A percentile compares a stretch with the other conserved stretches of the same genome.
Evolutionary conservation across 1,140 invertebrate species (phyloP).

Genomic region (Aphidius ervi): DNA sequence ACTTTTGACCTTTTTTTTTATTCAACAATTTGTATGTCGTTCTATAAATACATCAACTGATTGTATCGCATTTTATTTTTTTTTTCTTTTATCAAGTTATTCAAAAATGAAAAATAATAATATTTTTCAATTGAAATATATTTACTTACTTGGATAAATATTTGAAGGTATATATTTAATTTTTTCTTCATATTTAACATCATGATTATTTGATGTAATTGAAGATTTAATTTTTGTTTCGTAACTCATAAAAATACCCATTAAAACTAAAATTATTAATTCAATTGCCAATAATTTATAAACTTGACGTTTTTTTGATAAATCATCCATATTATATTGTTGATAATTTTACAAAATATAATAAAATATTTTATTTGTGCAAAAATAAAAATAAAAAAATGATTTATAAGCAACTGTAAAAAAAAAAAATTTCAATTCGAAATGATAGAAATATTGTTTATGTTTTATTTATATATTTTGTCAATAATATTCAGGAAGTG

Average conservation of each 20-base stretch:
- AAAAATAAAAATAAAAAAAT: too few species aligned
- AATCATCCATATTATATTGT: background rate
- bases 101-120: background rate
- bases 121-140: background rate
- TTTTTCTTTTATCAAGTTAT: background rate
- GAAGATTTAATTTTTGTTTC: constrained; percentile 34
- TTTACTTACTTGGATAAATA: constrained; percentile 10
- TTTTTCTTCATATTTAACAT: background rate
- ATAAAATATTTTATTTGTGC: too few species aligned
- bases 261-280: constrained; percentile 42
- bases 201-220: constrained; percentile 37
- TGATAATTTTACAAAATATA: too few species aligned
- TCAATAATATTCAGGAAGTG: too few species aligned
- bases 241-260: constrained; percentile 40
- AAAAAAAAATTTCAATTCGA: too few species aligned
- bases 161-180: background rate
- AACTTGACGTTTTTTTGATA: constrained; percentile 34
- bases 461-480: too few species aligned
- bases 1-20: too few species aligned
- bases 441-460: too few species aligned
- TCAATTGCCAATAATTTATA: constrained; percentile 40
- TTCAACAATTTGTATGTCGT: too few species aligned
- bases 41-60: too few species aligned
- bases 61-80: background rate
- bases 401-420: too few species aligned